Percentiles rank a stretch among this genome's conserved stretches.
Evolutionary conservation across 2,113 vertebrate genomes (phyloP).

Genomic region (Nettapus auritus): DNA sequence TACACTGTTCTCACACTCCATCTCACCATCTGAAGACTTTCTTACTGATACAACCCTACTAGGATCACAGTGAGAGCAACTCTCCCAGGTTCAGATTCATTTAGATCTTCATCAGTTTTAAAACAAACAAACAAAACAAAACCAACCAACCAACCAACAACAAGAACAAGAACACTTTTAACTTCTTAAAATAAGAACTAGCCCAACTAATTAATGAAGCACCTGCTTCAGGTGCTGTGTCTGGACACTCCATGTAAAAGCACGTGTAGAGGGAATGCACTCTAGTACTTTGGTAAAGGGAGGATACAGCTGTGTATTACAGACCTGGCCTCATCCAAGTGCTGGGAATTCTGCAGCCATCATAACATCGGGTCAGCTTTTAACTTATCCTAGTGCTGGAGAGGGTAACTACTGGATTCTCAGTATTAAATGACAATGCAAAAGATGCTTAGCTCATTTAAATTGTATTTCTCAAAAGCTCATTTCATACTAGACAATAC

Average conservation of each 20-base stretch:
- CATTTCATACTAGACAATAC: background rate
- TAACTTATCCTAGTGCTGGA: background rate
- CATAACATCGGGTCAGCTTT: background rate
- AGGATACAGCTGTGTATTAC: background rate
- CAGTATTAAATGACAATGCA: background rate
- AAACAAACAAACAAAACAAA: background rate
- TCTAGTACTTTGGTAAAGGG: background rate
- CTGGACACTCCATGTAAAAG: rapidly evolving
- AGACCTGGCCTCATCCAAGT: background rate
- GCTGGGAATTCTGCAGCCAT: background rate
- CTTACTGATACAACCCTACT: background rate
- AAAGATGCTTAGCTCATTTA: background rate
- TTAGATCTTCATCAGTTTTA: background rate
- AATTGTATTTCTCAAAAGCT: background rate
- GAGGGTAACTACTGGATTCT: background rate
- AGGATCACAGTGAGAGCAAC: rapidly evolving
- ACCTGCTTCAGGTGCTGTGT: background rate
- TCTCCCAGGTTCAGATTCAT: background rate
- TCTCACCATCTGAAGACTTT: background rate
- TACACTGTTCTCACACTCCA: background rate
- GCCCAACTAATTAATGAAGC: background rate
- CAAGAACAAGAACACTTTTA: background rate
- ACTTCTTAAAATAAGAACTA: background rate
- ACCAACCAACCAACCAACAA: too few relatives aligned
- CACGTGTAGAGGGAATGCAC: background rate